phyloP scores from a whole-genome alignment of 2,113 vertebrate species.

The Aptenodytes forsteri region DNA sequence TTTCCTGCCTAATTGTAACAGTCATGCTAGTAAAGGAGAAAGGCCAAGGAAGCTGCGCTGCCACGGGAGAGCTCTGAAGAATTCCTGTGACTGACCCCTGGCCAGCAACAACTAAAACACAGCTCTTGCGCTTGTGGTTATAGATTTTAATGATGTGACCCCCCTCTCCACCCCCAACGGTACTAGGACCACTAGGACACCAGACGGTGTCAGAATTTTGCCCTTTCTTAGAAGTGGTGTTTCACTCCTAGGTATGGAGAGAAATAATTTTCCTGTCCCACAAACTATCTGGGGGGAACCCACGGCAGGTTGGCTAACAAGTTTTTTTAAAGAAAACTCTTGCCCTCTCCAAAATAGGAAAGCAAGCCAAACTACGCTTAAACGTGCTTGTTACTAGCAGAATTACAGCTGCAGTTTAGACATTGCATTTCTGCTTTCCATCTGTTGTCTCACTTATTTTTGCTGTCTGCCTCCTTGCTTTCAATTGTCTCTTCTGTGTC shows the following conservation, averaged over 20 bases:
- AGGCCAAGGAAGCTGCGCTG: not conserved
- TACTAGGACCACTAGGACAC: not conserved
- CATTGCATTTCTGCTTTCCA: constrained; percentile 26
- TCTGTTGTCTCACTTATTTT: constrained; percentile 46
- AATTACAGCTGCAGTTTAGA: constrained; percentile 34
- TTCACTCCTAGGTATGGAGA: not conserved
- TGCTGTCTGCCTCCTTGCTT: constrained; percentile 32
- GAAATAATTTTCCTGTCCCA: not conserved
- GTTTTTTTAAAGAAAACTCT: not conserved
- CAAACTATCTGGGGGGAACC: not conserved
- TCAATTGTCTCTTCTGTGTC: constrained; percentile 35
- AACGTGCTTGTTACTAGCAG: not conserved
- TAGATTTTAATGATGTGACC: not conserved
- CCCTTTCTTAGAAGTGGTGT: not conserved
- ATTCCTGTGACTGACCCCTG: not conserved
- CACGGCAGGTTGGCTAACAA: not conserved
- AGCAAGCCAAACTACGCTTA: not conserved
- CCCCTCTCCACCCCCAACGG: not conserved
- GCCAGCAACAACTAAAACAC: not conserved
- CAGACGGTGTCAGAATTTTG: not conserved
- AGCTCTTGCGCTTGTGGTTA: not conserved
- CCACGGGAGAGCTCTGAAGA: not conserved
- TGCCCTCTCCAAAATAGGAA: not conserved
- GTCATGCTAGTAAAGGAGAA: not conserved
- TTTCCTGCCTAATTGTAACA: not conserved